phyloP scores from a whole-genome alignment of 1,140 invertebrate genomes.

The Apis cerana region DNA sequence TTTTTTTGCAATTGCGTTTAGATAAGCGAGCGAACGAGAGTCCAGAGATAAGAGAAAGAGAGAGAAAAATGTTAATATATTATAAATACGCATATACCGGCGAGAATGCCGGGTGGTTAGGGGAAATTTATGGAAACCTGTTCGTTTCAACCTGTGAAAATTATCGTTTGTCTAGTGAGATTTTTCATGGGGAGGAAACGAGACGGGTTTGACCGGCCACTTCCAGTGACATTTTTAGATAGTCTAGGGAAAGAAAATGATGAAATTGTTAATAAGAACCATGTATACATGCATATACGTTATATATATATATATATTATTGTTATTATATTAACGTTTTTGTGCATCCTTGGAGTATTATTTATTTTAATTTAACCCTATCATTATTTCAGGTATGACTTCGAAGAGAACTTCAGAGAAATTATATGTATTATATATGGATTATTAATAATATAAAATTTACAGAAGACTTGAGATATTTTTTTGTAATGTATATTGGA shows the following conservation, averaged over 20 bases:
- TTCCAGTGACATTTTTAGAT: conserved; percentile 65
- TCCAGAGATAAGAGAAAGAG: conserved; percentile 28
- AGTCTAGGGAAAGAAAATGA: conserved; percentile 63
- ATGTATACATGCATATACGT: conserved; percentile 74
- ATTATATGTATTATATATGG: no score
- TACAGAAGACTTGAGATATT: no score
- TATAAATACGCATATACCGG: conserved; percentile 59
- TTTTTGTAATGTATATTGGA: no score
- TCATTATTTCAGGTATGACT: neutral
- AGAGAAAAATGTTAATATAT: conserved; percentile 61
- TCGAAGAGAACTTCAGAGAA: no score
- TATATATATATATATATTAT: conserved; percentile 73
- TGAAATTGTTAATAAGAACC: conserved; percentile 74
- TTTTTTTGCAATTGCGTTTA: conserved; percentile 60
- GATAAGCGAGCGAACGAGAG: conserved; percentile 33
- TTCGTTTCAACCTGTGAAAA: neutral
- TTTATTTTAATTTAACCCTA: conserved; percentile 4
- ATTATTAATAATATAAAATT: no score
- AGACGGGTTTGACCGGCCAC: conserved; percentile 13
- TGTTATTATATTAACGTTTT: conserved; percentile 74
- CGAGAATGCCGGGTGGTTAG: conserved; percentile 13
- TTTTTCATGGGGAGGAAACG: neutral
- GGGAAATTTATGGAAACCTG: conserved; percentile 3
- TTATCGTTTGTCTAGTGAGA: no score
- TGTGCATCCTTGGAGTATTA: conserved; percentile 54